These are phyloP conservation scores for Drosophila suboccidentalis DNA, from an alignment of 2,888 invertebrate genomes.

Conservation along the genomic window DNA sequence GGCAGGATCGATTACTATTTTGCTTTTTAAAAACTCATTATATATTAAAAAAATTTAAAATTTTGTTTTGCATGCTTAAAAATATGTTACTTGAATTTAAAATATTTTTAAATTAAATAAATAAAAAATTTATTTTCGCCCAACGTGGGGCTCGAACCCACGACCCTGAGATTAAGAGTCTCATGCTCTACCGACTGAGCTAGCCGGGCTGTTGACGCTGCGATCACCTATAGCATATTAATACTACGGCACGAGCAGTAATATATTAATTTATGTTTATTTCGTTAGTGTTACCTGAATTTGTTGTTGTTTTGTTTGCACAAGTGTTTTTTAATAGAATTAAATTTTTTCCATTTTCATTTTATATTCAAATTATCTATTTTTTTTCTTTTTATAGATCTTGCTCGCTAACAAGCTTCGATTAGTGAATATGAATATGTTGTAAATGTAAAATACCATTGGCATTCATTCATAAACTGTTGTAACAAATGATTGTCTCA, in stretches of 20 bases:
- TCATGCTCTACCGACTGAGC: constrained; percentile 86
- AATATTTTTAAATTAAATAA: neutral
- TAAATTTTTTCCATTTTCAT: neutral
- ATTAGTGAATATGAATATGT: neutral
- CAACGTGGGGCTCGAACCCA: constrained; percentile 86
- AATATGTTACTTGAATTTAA: too few relatives aligned
- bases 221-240: constrained; percentile 24
- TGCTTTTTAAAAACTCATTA: neutral
- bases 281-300: too few relatives aligned
- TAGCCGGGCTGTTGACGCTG: constrained; percentile 80
- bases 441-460: constrained; percentile 8
- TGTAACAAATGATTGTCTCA: constrained; percentile 40
- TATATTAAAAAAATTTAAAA: neutral
- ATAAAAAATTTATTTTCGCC: constrained; percentile 65
- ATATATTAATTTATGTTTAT: neutral
- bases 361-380: too few relatives aligned
- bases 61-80: neutral
- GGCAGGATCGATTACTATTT: constrained; percentile 80
- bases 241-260: too few relatives aligned
- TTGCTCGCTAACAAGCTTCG: constrained; percentile 3
- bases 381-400: constrained; percentile 1
- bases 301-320: constrained; percentile 1
- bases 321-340: neutral
- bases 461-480: constrained; percentile 49
- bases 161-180: constrained; percentile 86